These are phyloP conservation scores for Struthidea cinerea DNA, from an alignment of 2,113 vertebrate genomes.

Conservation along the genomic window DNA sequence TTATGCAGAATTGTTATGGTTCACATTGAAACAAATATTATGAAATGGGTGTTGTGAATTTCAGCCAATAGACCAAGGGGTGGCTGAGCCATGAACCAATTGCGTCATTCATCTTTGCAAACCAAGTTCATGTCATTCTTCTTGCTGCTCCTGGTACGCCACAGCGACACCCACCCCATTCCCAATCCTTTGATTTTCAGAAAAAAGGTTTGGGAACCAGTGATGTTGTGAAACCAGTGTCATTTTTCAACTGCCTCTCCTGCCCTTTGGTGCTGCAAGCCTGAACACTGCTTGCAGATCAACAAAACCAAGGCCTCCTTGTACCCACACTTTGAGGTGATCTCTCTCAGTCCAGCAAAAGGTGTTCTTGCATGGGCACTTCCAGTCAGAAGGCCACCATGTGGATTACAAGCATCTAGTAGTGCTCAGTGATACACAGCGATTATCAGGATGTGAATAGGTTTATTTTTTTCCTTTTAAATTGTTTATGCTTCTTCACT, in stretches of 20 bases:
- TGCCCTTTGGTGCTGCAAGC: not conserved
- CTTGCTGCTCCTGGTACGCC: no score
- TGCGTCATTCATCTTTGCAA: no score
- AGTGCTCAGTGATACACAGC: not conserved
- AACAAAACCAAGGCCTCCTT: not conserved
- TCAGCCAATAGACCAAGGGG: no score
- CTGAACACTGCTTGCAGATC: not conserved
- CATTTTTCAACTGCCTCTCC: not conserved
- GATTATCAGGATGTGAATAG: not conserved
- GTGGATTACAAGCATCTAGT: not conserved
- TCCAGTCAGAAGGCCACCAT: not conserved
- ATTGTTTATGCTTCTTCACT: constrained; percentile 28
- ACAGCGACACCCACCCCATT: no score
- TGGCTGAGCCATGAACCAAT: no score
- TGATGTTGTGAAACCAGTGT: not conserved
- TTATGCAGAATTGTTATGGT: no score
- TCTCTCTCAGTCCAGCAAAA: not conserved
- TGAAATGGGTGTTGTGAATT: no score
- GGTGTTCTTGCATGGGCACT: not conserved
- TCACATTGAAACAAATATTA: no score
- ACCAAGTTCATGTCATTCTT: no score
- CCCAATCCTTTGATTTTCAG: not conserved
- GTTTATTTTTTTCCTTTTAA: not conserved
- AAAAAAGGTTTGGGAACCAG: not conserved
- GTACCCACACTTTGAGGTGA: not conserved